Base-by-base conservation (phyloP, 2,113 vertebrate genomes). In the Seriola rivoliana region DNA sequence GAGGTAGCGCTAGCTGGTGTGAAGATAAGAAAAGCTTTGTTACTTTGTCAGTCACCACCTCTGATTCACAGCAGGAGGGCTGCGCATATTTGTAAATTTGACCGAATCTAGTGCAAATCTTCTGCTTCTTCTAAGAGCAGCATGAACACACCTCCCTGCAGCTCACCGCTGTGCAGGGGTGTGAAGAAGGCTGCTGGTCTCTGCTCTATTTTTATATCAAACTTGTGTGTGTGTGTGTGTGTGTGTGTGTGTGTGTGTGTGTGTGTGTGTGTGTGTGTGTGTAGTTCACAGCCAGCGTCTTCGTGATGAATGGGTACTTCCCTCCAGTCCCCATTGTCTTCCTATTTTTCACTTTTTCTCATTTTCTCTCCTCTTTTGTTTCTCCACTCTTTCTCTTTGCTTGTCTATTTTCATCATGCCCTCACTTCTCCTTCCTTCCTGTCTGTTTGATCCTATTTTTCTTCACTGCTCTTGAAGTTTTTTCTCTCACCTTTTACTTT, bases 151-250 rank as follows among this genome's bases (percentile, higher is more conserved):
- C 0, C 21, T 54, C 67, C 63, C 59, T 60, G 58, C 78, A 57
- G 48, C 36, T 76, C 52, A 66, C 52, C 25, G 54, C 57, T 42
- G 16, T 66, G 55, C 79, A 70, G 50, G 16, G n/a, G 36, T 73
- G 52, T 74, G 65, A 87, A 66, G 48, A 48, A 79, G 79, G 73
- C 77, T 89, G 79, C 62, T 34, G 60, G 21, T 55, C 67, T 69
- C 75, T 48, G 72, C 55, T 82, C 75, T 91, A 89, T 89, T 84
- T 87, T 68, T 84, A 72, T 23, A 46, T 46, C 66, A 23, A 0
- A 38, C n/a, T 67, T 82, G 44, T 63, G 55, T 63, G 32, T 70
- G 23, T 19, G 38, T 44, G 60, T 29, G 42, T 58, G 44, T 2
- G 17, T 66, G 25, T 70, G 44, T 29, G 69, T 54, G 60, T 38